Percentiles rank a stretch among this genome's conserved stretches.
phyloP scores from a whole-genome alignment of 1,140 invertebrate species.

The Yoshiicerus persimilis region DNA sequence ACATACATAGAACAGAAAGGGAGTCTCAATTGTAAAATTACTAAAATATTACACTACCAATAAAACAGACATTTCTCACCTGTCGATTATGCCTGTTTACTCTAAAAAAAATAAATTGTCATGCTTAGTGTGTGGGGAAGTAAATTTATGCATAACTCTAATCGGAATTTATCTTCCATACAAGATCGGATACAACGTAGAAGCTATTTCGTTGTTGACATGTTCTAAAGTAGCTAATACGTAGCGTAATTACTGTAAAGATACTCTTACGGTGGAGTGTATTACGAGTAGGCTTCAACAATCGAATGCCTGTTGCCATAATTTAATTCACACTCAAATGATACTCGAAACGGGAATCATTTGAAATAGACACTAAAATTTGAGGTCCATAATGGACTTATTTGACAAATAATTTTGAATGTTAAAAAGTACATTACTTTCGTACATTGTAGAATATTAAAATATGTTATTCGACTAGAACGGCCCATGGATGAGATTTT shows the following conservation, averaged over 20 bases:
- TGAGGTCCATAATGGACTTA: not conserved
- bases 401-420: not conserved
- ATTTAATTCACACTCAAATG: too few relatives aligned
- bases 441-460: not conserved
- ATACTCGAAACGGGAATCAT: not conserved
- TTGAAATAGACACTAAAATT: not conserved
- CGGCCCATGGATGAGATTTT: constrained; percentile 74
- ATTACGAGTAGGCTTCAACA: not conserved
- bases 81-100: not conserved
- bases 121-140: not conserved
- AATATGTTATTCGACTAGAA: constrained; percentile 51
- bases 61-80: not conserved
- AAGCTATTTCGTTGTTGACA: not conserved
- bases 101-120: not conserved
- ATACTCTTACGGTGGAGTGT: not conserved
- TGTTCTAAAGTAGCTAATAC: not conserved
- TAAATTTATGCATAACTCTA: not conserved
- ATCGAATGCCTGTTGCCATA: not conserved
- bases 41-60: not conserved
- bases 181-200: too few relatives aligned
- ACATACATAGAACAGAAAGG: not conserved
- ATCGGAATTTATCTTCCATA: too few relatives aligned
- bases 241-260: not conserved
- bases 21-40: not conserved
- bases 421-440: not conserved